Percentiles rank a stretch among this genome's conserved stretches.
Conservation (phyloP, 2,797 vertebrate genomes). For the Melanotaenia trifasciata region DNA sequence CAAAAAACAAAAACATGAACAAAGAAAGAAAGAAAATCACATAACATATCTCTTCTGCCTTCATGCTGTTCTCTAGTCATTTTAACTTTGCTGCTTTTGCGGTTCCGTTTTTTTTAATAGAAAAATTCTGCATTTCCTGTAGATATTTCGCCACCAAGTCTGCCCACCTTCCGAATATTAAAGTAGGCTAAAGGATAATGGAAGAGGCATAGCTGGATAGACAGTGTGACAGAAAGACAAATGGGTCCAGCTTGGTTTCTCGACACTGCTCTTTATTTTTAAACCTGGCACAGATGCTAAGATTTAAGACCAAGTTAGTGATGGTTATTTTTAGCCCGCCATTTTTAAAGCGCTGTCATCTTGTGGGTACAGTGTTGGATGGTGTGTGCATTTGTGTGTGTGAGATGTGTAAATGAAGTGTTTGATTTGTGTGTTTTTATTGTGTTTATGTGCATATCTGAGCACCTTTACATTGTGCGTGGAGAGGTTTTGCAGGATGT, state of each 20-base stretch:
- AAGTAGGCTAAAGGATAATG: constrained; percentile 65
- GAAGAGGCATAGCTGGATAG: constrained; percentile 70
- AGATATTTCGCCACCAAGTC: constrained; percentile 38
- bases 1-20: too few relatives aligned
- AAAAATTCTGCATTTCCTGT: constrained; percentile 27
- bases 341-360: constrained; percentile 84
- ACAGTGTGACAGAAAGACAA: constrained; percentile 83
- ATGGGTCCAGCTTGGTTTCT: constrained; percentile 80
- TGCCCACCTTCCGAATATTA: constrained; percentile 58
- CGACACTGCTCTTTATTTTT: constrained; percentile 87
- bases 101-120: constrained; percentile 17
- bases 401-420: constrained; percentile 37
- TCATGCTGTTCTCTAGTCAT: constrained; percentile 9
- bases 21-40: not conserved
- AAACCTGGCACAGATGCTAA: constrained; percentile 84
- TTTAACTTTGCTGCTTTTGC: constrained; percentile 9
- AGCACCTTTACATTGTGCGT: constrained; percentile 10
- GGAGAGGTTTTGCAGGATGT: constrained; percentile 28
- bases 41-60: constrained; percentile 5
- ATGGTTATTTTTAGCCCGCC: constrained; percentile 89
- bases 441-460: constrained; percentile 26
- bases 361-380: constrained; percentile 68
- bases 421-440: constrained; percentile 45
- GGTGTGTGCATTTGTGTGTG: constrained; percentile 26
- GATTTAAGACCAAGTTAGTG: constrained; percentile 88